Base-by-base conservation (phyloP, 2,113 vertebrate species). In the Xiphorhynchus elegans region DNA sequence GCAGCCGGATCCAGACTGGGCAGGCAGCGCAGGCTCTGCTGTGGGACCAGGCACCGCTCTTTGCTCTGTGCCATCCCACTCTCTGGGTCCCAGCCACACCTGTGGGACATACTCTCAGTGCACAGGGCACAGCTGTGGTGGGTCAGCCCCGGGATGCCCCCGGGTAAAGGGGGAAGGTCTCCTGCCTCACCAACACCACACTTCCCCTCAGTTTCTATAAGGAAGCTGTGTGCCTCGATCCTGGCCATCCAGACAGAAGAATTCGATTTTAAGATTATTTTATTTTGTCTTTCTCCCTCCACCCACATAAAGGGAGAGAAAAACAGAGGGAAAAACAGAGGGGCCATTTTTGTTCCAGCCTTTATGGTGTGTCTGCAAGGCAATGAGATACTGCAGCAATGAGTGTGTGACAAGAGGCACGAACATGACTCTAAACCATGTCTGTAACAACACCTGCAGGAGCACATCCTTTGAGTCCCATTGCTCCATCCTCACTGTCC, bases 111-210 rank as follows among this genome's bases (percentile, higher is more conserved):
- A 7, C 13, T 11, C 14, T 40, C 19, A 20, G 17, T 11, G 37
- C 59, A 6, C 0, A 21, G 37, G n/a, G 40, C 13, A 3, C 53
- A 52, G 5, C 20, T 13, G 18, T 25, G 62, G 3, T 52, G 52
- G 17, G 23, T 23, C 24, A 42, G 59, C 68, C 77, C 82, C 74
- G 37, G 25, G 24, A 25, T 5, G 3, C 5, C 25, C 19, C 2
- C 12, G 10, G 5, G 9, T 4, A 56, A 20, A 72, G 31, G 25
- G 15, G 35, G 40, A 44, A 72, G 8, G 5, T 50, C 47, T 70
- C 64, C 78, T 67, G 31, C 28, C 85, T 47, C 70, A 77, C 35
- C 84, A 74, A 35, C 24, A 70, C n/a, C 49, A 86, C 21, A 29
- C 8, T 56, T 63, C 20, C 39, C 39, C 2, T 1, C 1, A 4